Evolutionary conservation across 2,888 invertebrate genomes (phyloP), one percentile per base, ranked within the genome.

Genomic region (Ornithoptera priamus): DNA sequence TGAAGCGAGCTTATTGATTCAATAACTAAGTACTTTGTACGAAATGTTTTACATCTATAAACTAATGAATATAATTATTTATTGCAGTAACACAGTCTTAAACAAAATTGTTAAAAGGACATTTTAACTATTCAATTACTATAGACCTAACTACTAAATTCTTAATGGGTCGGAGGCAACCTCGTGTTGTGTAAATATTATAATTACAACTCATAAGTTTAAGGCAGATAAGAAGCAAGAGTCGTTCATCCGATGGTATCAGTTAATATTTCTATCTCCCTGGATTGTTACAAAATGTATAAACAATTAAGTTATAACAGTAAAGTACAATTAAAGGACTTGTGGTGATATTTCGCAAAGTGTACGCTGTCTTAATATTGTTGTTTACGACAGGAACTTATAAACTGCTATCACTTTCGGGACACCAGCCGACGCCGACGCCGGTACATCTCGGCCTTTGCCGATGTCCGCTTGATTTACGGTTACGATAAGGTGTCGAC

Each of bases 401-500:
- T 80, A 80, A 86, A 85, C 80, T 86, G 85, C 87, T 89, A 88
- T 88, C 88, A 85, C 86, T 83, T 83, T 78, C 78, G 81, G 82
- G 81, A 82, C 82, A 82, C 83, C 79, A 79, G 74, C 72, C 68
- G 73, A 60, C 68, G 74, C 72, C 68, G 73, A 60, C 68, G 70
- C 57, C 80, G 78, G 83, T 83, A 85, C 86, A 84, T 86, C 84
- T 83, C 79, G 78, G 77, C 83, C 80, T 81, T 83, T 79, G 76
- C 82, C 86, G 81, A 84, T 87, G 88, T 88, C 88, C 89, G 84
- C 86, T 85, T 89, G 89, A 89, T 89, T 89, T 89, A 89, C 87
- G 81, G 78, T 84, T 81, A 84, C 83, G 89, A 89, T 88, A 89
- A 88, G 86, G 86, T 86, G 84, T 80, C 86, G 84, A 83, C 88